Conservation (phyloP, 2,113 vertebrate genomes). For the Nibea albiflora region DNA sequence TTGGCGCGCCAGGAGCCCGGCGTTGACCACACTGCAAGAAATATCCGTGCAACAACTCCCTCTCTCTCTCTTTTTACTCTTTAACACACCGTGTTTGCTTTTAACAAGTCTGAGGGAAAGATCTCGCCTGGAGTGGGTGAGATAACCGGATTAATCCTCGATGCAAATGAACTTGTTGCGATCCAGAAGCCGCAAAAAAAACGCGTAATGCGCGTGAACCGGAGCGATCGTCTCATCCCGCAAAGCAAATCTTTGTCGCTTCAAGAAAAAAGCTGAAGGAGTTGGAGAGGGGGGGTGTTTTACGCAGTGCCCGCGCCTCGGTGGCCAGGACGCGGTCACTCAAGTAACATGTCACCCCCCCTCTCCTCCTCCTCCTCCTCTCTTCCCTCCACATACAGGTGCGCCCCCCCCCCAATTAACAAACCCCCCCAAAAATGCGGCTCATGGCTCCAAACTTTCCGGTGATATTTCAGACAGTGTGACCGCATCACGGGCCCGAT, state of each 20-base stretch:
- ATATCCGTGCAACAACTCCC: conserved; percentile 13
- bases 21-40: conserved; percentile 44
- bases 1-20: conserved; percentile 64
- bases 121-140: not conserved
- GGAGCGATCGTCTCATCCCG: not conserved
- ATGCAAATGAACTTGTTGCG: conserved; percentile 27
- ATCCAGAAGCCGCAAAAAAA: not conserved
- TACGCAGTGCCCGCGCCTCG: conserved; percentile 33
- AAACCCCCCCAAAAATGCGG: not conserved
- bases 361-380: no score
- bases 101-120: not conserved
- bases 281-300: not conserved
- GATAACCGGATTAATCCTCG: not conserved
- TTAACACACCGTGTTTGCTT: not conserved
- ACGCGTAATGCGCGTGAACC: not conserved
- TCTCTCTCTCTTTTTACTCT: not conserved
- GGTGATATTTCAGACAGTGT: not conserved
- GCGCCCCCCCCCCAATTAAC: conserved; percentile 38
- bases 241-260: not conserved
- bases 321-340: conserved; percentile 22
- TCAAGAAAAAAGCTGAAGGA: conserved; percentile 15
- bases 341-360: not conserved
- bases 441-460: conserved; percentile 52
- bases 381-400: conserved; percentile 6
- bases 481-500: not conserved